Evolutionary conservation across 2,113 vertebrate genomes (phyloP).

Genomic region (Onychorhynchus coronatus): DNA sequence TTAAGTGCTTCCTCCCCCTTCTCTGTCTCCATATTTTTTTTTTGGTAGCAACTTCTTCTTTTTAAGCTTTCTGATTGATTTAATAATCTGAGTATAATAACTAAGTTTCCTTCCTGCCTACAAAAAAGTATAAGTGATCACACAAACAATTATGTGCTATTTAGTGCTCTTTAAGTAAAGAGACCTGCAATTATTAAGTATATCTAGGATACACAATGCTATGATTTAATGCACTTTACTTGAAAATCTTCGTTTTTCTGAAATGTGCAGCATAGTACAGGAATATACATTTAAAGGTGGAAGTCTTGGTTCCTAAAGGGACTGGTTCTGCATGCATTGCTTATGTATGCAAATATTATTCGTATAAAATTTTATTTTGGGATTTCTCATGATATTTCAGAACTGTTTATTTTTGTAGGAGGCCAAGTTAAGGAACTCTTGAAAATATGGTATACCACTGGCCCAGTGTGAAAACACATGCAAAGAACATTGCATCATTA

Average conservation of each 20-base stretch:
- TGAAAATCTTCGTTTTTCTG: background rate
- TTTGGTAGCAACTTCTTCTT: background rate
- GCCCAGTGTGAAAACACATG: background rate
- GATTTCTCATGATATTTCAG: background rate
- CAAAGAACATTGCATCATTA: background rate
- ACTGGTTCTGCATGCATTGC: background rate
- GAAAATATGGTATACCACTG: background rate
- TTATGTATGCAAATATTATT: background rate
- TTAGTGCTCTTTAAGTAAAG: slow-evolving; percentile 12
- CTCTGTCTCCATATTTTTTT: background rate
- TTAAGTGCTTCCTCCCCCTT: background rate
- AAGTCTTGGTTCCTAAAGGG: background rate
- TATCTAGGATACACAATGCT: background rate
- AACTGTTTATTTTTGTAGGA: background rate
- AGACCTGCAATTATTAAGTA: slow-evolving; percentile 1
- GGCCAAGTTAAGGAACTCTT: background rate
- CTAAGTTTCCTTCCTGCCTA: slow-evolving; percentile 37
- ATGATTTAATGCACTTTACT: background rate
- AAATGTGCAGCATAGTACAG: background rate
- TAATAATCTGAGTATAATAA: slow-evolving; percentile 36
- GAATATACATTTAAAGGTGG: background rate
- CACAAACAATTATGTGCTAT: slow-evolving; percentile 53
- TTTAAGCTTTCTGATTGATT: slow-evolving; percentile 40
- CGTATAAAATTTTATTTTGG: background rate
- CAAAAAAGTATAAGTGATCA: slow-evolving; percentile 21